A percentile compares a stretch with the other conserved stretches of the same genome.
Conservation (phyloP, 2,888 invertebrate species). For the Ephialtes manifestator region DNA sequence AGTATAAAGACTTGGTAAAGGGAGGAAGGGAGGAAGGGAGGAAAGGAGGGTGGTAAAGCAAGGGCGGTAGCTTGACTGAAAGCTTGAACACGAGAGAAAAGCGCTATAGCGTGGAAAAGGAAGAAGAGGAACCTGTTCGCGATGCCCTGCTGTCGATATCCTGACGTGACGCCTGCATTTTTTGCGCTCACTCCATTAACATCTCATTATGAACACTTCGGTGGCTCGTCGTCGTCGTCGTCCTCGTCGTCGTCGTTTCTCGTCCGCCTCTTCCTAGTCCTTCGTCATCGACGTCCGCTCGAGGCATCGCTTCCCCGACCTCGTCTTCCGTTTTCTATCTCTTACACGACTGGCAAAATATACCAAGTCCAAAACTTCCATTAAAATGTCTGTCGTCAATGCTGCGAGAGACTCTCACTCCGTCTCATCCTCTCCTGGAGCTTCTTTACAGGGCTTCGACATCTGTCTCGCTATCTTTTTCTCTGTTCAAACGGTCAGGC, state of each 20-base stretch:
- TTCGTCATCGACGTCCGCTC: conserved; percentile 57
- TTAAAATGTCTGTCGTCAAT: conserved; percentile 83
- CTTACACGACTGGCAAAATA: conserved; percentile 78
- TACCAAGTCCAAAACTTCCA: conserved; percentile 85
- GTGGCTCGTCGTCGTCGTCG: conserved; percentile 73
- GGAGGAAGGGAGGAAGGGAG: too few relatives aligned
- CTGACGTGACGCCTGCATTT: conserved; percentile 82
- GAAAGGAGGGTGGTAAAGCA: conserved; percentile 36
- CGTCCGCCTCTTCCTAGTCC: conserved; percentile 57
- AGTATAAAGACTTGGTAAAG: conserved; percentile 25
- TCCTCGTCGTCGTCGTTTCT: conserved; percentile 53
- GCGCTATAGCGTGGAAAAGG: conserved; percentile 50
- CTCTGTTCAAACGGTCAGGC: conserved; percentile 17
- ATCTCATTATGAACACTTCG: conserved; percentile 85
- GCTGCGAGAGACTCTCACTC: conserved; percentile 68
- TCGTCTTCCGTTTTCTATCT: conserved; percentile 52
- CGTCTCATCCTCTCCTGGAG: conserved; percentile 30
- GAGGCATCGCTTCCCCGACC: conserved; percentile 54
- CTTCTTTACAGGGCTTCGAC: conserved; percentile 42
- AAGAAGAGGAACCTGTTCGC: conserved; percentile 65
- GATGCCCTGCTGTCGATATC: conserved; percentile 81
- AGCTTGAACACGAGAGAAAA: conserved; percentile 48
- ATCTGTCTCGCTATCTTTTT: conserved; percentile 53
- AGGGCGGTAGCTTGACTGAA: conserved; percentile 51
- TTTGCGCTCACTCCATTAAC: conserved; percentile 84